Base-by-base conservation (phyloP, 1,140 invertebrate genomes). In the Drosophila rhopaloa region DNA sequence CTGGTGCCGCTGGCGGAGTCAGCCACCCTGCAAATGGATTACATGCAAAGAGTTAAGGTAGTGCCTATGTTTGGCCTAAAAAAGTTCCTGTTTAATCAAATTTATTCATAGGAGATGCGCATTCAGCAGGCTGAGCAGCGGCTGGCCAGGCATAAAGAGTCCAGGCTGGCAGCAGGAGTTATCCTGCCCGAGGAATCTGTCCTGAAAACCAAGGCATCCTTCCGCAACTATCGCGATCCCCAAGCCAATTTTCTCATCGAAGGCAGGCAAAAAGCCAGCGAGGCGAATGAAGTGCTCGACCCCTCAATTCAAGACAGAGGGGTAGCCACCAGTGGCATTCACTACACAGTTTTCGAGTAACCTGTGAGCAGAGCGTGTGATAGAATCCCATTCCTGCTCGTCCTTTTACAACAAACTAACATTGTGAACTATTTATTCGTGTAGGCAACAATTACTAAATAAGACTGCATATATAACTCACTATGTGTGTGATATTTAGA, bases 1-100 rank as follows among this genome's bases (percentile, higher is more conserved):
- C 16, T 91, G 40, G 65, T 92, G n/a, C 76, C 88, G 5, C 51
- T 92, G 24, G 68, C 80, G 3, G 92, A 92, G 50, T 92, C 92
- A 0, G 83, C 91, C 8, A 72, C 65, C 13, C 51, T 92, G n/a
- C 90, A 92, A 48, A 10, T 72, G 1, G 67, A 77, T 43, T 92
- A 90, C 68, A 77, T 88, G 71, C 62, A 83, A 48, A 74, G 72
- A 55, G 50, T 92, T 10, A 92, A 88, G 74, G 86, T 91, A 41
- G 0, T 10, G 11, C 0, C n/a, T 13, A 7, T 10, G 11, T 16
- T 3, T 0, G 14, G 10, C 1, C n/a, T 10, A 9, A 8, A 35
- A 10, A 9, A 10, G 9, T 1, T 0, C 5, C 16, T 44, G 13
- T 11, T 37, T 9, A 16, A 14, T 41, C 0, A 1, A 27, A 3